Conservation (phyloP, 2,888 invertebrate species). For the Dynastes hyllus region DNA sequence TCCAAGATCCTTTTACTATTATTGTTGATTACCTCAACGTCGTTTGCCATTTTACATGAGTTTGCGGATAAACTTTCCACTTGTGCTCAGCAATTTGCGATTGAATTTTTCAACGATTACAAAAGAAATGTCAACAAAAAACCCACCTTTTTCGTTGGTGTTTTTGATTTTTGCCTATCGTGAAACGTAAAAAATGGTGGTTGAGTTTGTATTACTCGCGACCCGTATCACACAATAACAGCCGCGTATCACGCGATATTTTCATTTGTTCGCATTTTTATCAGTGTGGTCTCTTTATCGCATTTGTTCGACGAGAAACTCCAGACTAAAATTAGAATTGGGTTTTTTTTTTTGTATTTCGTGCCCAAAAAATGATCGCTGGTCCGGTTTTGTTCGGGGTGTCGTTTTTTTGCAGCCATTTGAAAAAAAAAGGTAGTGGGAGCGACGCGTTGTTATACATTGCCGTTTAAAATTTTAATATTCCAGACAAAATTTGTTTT, state of each 20-base stretch:
- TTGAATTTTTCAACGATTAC: background rate
- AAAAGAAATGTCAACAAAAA: background rate
- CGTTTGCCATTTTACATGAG: slow-evolving; percentile 46
- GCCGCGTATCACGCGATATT: background rate
- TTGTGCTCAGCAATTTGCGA: background rate
- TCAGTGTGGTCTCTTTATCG: background rate
- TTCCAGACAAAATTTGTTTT: too few relatives aligned
- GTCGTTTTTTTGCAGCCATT: background rate
- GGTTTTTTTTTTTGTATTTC: background rate
- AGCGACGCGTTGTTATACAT: too few relatives aligned
- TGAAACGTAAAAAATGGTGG: background rate
- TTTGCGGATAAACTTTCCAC: background rate
- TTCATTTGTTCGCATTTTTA: background rate
- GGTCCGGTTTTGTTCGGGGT: background rate
- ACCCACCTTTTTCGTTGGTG: background rate
- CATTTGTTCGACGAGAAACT: background rate
- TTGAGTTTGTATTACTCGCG: background rate
- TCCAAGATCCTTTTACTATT: slow-evolving; percentile 37
- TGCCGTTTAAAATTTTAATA: too few relatives aligned
- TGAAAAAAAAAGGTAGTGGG: too few relatives aligned
- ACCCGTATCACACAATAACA: slow-evolving; percentile 4
- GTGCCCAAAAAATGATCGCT: background rate
- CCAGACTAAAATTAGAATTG: background rate
- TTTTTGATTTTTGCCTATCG: background rate
- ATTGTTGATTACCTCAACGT: slow-evolving; percentile 42